Base-by-base conservation (phyloP, 2,888 invertebrate genomes). In the Himalopsyche anomala region DNA sequence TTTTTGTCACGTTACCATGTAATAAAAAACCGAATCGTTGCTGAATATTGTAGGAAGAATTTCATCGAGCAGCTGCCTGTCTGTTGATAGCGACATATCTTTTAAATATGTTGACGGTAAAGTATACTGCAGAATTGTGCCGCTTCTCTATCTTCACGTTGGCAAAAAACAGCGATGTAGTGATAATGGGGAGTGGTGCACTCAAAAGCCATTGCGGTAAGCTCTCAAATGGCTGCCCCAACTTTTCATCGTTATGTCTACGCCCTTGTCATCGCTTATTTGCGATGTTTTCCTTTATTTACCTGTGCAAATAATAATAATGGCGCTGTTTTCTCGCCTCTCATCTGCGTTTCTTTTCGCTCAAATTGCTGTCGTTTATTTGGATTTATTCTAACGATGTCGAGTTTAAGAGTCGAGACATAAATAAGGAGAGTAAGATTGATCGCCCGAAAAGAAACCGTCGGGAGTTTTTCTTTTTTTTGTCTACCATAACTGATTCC, bases 281-380 rank as follows among this genome's bases (percentile, higher is more conserved):
- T 81, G 84, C 81, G 84, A 81, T 85, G 81, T 81, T 85, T 56
- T 81, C 54, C 84, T 85, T 85, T 85, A 85, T 85, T 85, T 85
- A 85, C 81, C 84, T 69, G 84, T 45, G 81, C 81, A 81, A 81
- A 85, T 69, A 81, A 85, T 84, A 80, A 80, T 85, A 85, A 85
- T 85, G 69, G 84, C 84, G 38, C 36, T 45, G 81, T 81, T 81
- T 81, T 81, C 81, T 85, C 84, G 81, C 84, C 40, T 81, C 84
- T 81, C 84, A 85, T 81, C 81, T 81, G 17, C 81, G 81, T 56
- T 45, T 42, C 69, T 85, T 85, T 81, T 42, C 81, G 42, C 36
- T 85, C 81, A 85, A 85, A 85, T 85, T 85, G 84, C 62, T 62
- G 51, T 85, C 84, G 81, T 81, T 85, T 85, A 81, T 85, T 81